Conservation (phyloP, 2,113 vertebrate species). For the Phrynocephalus versicolor region DNA sequence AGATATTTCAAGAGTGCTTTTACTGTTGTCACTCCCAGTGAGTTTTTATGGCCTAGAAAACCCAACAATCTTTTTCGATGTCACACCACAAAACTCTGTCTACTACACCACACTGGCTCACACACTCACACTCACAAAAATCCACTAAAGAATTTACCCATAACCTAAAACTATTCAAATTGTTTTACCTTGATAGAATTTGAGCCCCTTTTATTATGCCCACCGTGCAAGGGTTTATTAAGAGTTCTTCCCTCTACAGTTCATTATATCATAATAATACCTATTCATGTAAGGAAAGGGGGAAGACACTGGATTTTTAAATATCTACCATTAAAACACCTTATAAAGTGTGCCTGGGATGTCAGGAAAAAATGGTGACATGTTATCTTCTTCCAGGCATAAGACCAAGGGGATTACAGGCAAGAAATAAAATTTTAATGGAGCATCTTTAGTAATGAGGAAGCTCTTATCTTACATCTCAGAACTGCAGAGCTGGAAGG, state of each 20-base stretch:
- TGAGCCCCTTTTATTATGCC: background rate
- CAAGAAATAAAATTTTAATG: background rate
- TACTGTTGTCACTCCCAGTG: no score
- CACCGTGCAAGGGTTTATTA: background rate
- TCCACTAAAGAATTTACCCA: background rate
- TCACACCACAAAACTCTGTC: no score
- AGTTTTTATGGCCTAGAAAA: no score
- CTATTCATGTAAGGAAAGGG: background rate
- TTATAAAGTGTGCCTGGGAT: slow-evolving; percentile 4
- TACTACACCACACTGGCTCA: no score
- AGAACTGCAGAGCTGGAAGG: no score
- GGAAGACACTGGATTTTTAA: background rate
- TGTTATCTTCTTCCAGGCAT: background rate
- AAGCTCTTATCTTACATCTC: background rate
- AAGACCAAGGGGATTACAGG: background rate
- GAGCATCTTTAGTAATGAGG: background rate
- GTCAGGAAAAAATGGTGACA: background rate
- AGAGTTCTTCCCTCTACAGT: background rate
- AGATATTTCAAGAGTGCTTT: no score
- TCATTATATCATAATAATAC: background rate
- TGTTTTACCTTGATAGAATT: background rate
- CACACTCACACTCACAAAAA: no score
- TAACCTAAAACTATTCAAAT: background rate
- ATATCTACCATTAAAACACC: background rate
- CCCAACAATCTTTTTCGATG: no score